Evolutionary conservation across 2,888 invertebrate genomes (phyloP).

Genomic region (Meteorus cinctellus): DNA sequence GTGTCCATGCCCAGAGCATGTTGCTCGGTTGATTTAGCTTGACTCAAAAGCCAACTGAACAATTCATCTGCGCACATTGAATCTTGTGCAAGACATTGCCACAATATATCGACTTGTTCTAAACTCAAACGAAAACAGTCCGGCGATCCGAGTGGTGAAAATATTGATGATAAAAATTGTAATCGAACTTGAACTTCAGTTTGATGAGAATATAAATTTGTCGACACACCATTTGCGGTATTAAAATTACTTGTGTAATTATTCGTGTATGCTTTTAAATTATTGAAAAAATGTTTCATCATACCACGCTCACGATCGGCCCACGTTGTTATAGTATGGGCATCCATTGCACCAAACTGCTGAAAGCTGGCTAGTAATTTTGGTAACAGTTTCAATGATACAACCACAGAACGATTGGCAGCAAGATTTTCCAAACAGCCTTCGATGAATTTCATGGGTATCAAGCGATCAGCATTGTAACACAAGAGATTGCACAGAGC

Average conservation of each 20-base stretch:
- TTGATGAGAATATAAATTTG: constrained; percentile 81
- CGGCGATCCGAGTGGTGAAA: constrained; percentile 91
- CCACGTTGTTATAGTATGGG: constrained; percentile 91
- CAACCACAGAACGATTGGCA: constrained; percentile 90
- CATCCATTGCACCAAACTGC: constrained; percentile 89
- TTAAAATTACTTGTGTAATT: constrained; percentile 62
- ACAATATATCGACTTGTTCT: constrained; percentile 92
- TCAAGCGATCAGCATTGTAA: constrained; percentile 91
- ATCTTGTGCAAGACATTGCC: constrained; percentile 92
- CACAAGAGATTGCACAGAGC: constrained; percentile 91
- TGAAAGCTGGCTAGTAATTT: constrained; percentile 94
- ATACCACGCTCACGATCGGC: constrained; percentile 93
- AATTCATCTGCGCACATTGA: constrained; percentile 92
- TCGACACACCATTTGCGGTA: constrained; percentile 28
- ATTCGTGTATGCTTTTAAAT: constrained; percentile 84
- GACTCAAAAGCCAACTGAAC: constrained; percentile 94
- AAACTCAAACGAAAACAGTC: constrained; percentile 89
- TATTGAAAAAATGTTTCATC: constrained; percentile 94
- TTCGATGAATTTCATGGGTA: constrained; percentile 95
- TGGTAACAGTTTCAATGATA: constrained; percentile 90
- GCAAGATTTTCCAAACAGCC: constrained; percentile 93
- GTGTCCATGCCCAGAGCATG: constrained; percentile 93
- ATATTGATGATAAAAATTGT: constrained; percentile 93
- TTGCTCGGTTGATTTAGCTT: constrained; percentile 93
- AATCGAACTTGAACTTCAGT: constrained; percentile 93